Base-by-base conservation (phyloP, 2,888 invertebrate species). In the Hanleya hanleyi region DNA sequence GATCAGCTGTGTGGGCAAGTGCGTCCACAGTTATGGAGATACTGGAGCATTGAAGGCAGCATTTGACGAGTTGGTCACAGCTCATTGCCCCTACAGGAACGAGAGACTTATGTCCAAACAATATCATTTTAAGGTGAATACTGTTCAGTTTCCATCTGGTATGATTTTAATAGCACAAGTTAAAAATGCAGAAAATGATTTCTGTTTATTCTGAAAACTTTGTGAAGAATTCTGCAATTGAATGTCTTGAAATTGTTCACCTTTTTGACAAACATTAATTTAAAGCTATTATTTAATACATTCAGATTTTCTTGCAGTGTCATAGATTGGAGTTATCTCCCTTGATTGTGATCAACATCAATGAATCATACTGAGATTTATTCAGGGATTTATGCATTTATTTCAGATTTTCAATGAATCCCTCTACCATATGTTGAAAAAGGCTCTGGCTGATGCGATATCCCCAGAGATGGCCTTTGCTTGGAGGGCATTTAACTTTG, bases 401-500 rank as follows among this genome's bases (percentile, higher is more conserved):
- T 41, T 74, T 0, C 78, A 90, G 89, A 74, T 89, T 36, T 90
- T 88, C 76, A 87, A 86, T 57, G 86, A 89, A n/a, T 83, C 90
- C 2, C 71, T 90, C 38, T 90, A 89, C 77, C 74, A 75, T 26
- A 86, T 83, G 68, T 75, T 90, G 71, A 79, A 82, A 50, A 87
- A 87, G 71, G 74, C 78, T n/a, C 75, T 90, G 38, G 79, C 79
- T 15, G 88, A 89, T 29, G 74, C 86, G n/a, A 79, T 84, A 15
- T 82, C 77, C 65, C 82, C 85, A 36, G 89, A 90, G 35, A 83
- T 90, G 77, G 87, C 88, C 4, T 87, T 86, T 83, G 90, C 91
- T 0, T 90, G 89, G 88, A 78, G 89, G 61, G 85, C 86, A 5
- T 86, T 91, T 73, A 86, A 80, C 76, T 87, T 85, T 80, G 91